A percentile compares a stretch with the other conserved stretches of the same genome.
Evolutionary conservation across 2,797 vertebrate species (phyloP).

Genomic region (Simalia tracyae): DNA sequence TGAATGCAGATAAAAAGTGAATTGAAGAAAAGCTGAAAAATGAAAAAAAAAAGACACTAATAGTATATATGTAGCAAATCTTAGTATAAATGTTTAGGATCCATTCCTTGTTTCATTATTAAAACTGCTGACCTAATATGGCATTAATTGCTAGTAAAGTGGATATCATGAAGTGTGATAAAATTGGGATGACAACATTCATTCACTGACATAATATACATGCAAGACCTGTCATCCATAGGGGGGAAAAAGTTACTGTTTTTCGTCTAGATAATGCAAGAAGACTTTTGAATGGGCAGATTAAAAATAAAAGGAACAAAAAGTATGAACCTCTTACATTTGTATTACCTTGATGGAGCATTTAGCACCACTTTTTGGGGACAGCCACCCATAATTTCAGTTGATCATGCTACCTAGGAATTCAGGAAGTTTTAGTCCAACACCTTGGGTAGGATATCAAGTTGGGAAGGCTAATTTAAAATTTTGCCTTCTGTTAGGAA

Average conservation of each 20-base stretch:
- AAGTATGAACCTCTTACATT: not conserved
- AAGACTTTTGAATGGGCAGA: not conserved
- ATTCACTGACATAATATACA: constrained; percentile 9
- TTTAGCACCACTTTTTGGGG: not conserved
- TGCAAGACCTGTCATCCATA: not conserved
- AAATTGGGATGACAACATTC: constrained; percentile 11
- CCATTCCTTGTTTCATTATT: not conserved
- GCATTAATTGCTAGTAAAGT: not conserved
- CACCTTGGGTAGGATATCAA: not conserved
- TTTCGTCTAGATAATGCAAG: not conserved
- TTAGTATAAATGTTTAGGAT: not conserved
- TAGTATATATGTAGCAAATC: not conserved
- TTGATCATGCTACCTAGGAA: not conserved
- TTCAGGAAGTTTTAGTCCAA: not conserved
- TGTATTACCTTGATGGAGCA: not conserved
- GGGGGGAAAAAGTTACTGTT: not conserved
- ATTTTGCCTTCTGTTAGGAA: not conserved
- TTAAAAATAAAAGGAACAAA: not conserved
- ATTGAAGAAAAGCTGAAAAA: rapidly evolving
- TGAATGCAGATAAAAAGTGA: rapidly evolving
- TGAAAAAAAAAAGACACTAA: not conserved
- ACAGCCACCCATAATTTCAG: not conserved
- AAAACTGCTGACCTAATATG: not conserved
- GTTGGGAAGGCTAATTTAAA: not conserved
- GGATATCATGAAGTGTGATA: rapidly evolving